Evolutionary conservation across 2,797 vertebrate species (phyloP), one percentile per base, ranked within the genome.

Genomic region (Pangasius sanitwongsei): DNA sequence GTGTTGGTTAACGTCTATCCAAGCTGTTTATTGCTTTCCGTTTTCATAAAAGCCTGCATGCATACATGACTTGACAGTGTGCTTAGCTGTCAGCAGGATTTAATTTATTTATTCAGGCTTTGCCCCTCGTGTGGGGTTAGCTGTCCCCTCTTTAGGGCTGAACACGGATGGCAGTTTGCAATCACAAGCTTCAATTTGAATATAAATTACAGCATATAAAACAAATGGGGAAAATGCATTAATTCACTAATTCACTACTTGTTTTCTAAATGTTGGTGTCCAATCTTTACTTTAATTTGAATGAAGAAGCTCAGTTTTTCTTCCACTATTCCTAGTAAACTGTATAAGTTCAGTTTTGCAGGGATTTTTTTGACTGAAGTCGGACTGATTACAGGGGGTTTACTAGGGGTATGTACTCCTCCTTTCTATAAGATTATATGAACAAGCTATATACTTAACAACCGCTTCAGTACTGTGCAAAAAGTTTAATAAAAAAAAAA

Each of bases 131-230:
- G 34, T 65, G 48, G 83, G 48, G 86, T 61, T 28, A 78, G 37
- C 44, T 65, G 16, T 50, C 70, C 25, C 61, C 55, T 48, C 81
- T 85, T 89, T 84, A 74, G 74, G 75, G 72, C 82, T 77, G 59
- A 67, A 86, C 61, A 69, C 37, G 50, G n/a, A 69, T 53, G 61
- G 23, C 63, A 48, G 55, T 61, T 82, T 37, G 83, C 77, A 72
- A 50, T 88, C 86, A 85, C 75, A 41, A 81, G 55, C 50, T 50
- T 4, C 41, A 75, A 88, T 90, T 88, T 86, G 70, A 91, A 90
- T 91, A 85, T 70, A 88, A 90, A 92, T 88, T 74, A 84, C 83
- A 44, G 28, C 11, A 61, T 6, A 7, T 6, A 15, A 55, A 83
- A 7, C 48, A 48, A 34, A 83, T 31, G 53, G 89, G 74, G 69